Conservation (phyloP, 1,140 invertebrate genomes). For the Galendromus occidentalis region DNA sequence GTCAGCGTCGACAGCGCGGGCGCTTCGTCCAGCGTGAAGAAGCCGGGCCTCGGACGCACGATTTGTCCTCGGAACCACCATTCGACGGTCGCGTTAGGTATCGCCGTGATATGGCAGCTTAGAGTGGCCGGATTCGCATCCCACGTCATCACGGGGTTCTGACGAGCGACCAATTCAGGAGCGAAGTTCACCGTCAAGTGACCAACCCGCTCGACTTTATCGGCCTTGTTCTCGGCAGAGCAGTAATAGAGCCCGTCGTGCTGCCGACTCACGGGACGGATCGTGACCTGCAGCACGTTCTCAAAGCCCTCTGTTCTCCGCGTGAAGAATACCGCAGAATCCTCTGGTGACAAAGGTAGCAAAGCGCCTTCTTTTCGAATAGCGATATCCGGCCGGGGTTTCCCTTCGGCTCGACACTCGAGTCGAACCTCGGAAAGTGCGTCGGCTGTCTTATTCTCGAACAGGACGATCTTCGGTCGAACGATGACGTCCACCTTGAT, state of each 20-base stretch:
- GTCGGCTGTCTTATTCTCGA: conserved; percentile 23
- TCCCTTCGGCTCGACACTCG: not conserved
- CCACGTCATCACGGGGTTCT: conserved; percentile 45
- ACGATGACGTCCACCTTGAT: conserved; percentile 31
- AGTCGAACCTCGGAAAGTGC: conserved; percentile 21
- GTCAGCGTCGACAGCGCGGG: conserved; percentile 16
- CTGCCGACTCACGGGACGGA: conserved; percentile 31
- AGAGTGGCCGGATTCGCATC: conserved; percentile 53
- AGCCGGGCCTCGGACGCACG: conserved; percentile 2
- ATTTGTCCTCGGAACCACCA: conserved; percentile 40
- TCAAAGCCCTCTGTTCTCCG: conserved; percentile 16
- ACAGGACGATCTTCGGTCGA: conserved; percentile 37
- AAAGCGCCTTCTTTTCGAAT: conserved; percentile 8
- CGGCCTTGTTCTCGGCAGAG: conserved; percentile 46
- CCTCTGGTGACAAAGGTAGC: conserved; percentile 7
- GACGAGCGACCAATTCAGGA: not conserved
- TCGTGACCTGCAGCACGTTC: conserved; percentile 25
- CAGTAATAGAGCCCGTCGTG: conserved; percentile 79
- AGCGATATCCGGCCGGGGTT: conserved; percentile 15
- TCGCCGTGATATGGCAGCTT: conserved; percentile 64
- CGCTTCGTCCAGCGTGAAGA: conserved; percentile 17
- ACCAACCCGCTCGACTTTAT: conserved; percentile 29
- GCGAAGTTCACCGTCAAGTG: conserved; percentile 52
- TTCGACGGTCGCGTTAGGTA: conserved; percentile 73
- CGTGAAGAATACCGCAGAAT: conserved; percentile 12